phyloP scores from a whole-genome alignment of 1,140 invertebrate species.

The Grapholita molesta region DNA sequence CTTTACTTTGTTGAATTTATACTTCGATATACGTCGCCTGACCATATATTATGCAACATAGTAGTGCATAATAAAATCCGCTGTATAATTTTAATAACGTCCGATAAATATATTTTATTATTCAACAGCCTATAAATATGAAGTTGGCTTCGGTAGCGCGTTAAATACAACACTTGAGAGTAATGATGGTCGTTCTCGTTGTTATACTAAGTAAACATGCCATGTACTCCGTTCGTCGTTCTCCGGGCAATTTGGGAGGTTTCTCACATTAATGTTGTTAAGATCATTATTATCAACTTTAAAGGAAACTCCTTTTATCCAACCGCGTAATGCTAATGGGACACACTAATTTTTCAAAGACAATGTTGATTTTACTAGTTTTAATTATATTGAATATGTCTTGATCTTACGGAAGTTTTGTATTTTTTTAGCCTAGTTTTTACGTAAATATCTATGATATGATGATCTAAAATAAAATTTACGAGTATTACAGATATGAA shows the following conservation, averaged over 20 bases:
- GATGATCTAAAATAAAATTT: too few relatives aligned
- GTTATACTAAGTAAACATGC: constrained; percentile 7
- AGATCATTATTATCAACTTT: not conserved
- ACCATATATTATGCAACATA: constrained; percentile 13
- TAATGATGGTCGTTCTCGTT: constrained; percentile 12
- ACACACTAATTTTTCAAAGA: too few relatives aligned
- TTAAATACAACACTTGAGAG: constrained; percentile 14
- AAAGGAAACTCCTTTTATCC: not conserved
- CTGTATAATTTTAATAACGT: constrained; percentile 17
- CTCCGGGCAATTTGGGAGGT: not conserved
- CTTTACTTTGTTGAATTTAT: not conserved
- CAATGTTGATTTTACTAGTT: too few relatives aligned
- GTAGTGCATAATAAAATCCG: constrained; percentile 6
- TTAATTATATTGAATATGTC: too few relatives aligned
- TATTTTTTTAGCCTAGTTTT: too few relatives aligned
- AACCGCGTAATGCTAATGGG: too few relatives aligned
- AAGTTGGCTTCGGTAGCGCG: constrained; percentile 7
- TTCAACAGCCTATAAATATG: constrained; percentile 15
- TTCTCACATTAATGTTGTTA: not conserved
- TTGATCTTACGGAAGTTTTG: too few relatives aligned
- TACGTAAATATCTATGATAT: too few relatives aligned
- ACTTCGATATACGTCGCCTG: not conserved
- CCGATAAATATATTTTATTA: constrained; percentile 17
- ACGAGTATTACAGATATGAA: too few relatives aligned
- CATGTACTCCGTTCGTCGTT: not conserved